Evolutionary conservation across 2,888 invertebrate genomes (phyloP).

Genomic region (Tryphoninae sp.): DNA sequence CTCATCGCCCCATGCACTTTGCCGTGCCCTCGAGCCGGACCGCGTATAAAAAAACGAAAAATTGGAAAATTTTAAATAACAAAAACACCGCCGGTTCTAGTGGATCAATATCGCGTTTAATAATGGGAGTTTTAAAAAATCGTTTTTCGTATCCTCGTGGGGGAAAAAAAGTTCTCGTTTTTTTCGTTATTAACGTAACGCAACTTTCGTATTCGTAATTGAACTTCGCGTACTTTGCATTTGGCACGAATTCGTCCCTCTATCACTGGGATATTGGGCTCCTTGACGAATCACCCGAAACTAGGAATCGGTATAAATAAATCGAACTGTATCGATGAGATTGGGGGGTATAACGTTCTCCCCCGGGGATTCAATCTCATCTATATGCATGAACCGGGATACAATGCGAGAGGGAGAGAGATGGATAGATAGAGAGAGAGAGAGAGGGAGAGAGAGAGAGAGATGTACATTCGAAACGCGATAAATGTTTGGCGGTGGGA

Average conservation of each 20-base stretch:
- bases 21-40: no score
- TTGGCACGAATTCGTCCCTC: background rate
- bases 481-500: conserved; percentile 50
- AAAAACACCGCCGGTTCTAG: no score
- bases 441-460: background rate
- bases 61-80: no score
- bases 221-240: conserved; percentile 20
- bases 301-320: conserved; percentile 36
- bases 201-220: conserved; percentile 20
- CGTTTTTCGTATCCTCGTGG: no score
- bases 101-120: no score
- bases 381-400: conserved; percentile 56
- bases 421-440: background rate
- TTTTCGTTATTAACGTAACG: conserved; percentile 2
- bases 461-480: conserved; percentile 15
- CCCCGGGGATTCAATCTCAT: conserved; percentile 46
- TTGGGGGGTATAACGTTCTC: conserved; percentile 37
- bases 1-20: background rate
- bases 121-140: no score
- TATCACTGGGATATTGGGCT: background rate
- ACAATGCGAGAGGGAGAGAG: background rate
- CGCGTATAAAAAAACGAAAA: no score
- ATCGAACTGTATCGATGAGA: conserved; percentile 53
- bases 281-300: conserved; percentile 52
- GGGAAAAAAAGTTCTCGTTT: background rate